Conservation (phyloP, 2,113 vertebrate genomes). For the Chaetodon auriga region DNA sequence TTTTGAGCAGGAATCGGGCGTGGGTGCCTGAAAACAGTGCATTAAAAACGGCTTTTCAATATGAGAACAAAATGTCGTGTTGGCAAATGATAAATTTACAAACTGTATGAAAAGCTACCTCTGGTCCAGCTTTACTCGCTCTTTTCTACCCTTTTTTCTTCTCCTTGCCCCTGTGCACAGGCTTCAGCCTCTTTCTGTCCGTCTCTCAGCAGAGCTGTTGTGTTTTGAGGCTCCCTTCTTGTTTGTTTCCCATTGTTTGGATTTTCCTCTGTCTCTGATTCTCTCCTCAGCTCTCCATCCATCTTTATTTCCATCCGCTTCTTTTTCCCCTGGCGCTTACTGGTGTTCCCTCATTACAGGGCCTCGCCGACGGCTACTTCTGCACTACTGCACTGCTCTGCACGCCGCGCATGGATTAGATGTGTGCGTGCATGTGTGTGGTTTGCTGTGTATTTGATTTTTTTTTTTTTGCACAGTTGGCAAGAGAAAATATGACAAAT, state of each 20-base stretch:
- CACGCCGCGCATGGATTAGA: conserved; percentile 29
- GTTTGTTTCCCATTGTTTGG: conserved; percentile 67
- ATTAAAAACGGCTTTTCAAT: neutral
- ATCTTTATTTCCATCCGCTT: conserved; percentile 60
- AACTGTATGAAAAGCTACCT: conserved; percentile 25
- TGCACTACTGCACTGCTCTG: conserved; percentile 18
- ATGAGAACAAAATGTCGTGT: neutral
- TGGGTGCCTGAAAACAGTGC: neutral
- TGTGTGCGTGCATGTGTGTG: conserved; percentile 29
- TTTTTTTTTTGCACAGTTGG: conserved; percentile 6
- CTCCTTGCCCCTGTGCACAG: neutral
- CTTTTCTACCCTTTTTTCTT: neutral
- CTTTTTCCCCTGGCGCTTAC: conserved; percentile 44
- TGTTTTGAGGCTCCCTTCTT: conserved; percentile 30
- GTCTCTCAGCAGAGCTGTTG: conserved; percentile 26
- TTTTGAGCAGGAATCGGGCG: neutral
- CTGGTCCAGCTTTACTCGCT: neutral
- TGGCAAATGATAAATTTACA: conserved; percentile 28
- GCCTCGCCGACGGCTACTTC: conserved; percentile 40
- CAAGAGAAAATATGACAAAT: conserved; percentile 16
- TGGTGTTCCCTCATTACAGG: conserved; percentile 67
- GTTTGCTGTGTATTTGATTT: conserved; percentile 3
- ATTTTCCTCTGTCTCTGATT: conserved; percentile 55
- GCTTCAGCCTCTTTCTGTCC: neutral
- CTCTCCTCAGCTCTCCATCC: conserved; percentile 46